Evolutionary conservation across 2,888 invertebrate genomes (phyloP).

Genomic region (Sepioteuthis lessoniana): DNA sequence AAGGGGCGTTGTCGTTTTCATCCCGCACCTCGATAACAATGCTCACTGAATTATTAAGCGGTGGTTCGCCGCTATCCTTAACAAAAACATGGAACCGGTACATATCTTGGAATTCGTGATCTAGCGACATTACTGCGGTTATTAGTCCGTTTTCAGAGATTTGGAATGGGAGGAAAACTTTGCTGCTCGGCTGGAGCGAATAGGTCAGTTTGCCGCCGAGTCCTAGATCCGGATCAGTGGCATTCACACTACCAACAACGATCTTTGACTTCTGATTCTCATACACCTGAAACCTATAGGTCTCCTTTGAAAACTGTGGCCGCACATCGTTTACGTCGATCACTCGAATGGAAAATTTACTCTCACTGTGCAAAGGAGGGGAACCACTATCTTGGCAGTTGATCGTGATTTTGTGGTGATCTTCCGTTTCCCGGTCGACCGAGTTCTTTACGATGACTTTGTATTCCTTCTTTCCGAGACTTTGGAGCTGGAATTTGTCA

Average conservation of each 20-base stretch:
- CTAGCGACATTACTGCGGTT: neutral
- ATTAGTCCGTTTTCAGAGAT: neutral
- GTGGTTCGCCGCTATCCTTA: neutral
- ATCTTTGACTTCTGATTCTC: neutral
- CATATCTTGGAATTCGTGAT: neutral
- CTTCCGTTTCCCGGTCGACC: neutral
- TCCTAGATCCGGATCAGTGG: neutral
- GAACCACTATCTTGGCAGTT: neutral
- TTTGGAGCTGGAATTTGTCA: neutral
- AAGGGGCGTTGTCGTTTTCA: slow-evolving; percentile 20
- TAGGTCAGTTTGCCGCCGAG: neutral
- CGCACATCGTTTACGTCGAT: neutral
- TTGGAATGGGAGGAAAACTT: neutral
- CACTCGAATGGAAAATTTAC: neutral
- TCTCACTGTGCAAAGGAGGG: neutral
- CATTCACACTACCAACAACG: neutral
- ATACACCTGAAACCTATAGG: neutral
- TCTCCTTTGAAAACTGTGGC: slow-evolving; percentile 5
- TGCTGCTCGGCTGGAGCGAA: neutral
- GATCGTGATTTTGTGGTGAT: slow-evolving; percentile 14
- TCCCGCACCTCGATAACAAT: neutral
- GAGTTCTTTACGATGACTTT: neutral
- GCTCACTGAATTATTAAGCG: neutral
- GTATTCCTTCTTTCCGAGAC: slow-evolving; percentile 9
- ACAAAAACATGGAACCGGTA: neutral